Conservation (phyloP, 2,888 invertebrate species). For the Morinoia aosen region DNA sequence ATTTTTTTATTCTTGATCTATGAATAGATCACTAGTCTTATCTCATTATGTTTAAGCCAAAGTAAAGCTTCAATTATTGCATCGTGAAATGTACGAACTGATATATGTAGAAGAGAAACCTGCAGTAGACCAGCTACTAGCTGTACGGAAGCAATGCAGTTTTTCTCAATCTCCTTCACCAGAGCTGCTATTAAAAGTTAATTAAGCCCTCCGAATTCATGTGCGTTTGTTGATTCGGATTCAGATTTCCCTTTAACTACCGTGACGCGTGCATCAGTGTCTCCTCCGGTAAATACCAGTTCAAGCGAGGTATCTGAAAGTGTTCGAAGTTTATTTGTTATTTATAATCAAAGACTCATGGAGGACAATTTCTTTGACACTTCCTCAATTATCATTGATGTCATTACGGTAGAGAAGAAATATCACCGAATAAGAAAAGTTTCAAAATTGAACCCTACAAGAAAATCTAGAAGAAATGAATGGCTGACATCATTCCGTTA, state of each 20-base stretch:
- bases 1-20: too few relatives aligned
- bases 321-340: neutral
- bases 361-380: neutral
- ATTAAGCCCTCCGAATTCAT: too few relatives aligned
- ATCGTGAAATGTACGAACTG: too few relatives aligned
- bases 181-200: too few relatives aligned
- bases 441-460: neutral
- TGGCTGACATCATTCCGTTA: neutral
- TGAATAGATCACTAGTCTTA: too few relatives aligned
- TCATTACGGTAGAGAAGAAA: neutral
- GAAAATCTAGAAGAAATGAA: neutral
- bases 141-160: too few relatives aligned
- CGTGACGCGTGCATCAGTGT: neutral
- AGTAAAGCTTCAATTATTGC: too few relatives aligned
- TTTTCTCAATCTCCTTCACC: too few relatives aligned
- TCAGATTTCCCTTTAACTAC: neutral
- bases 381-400: neutral
- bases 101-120: too few relatives aligned
- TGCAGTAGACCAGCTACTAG: too few relatives aligned
- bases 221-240: neutral
- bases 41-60: too few relatives aligned
- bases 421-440: neutral
- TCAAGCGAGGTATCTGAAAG: neutral
- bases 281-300: neutral
- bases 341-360: neutral